Evolutionary conservation across 2,113 vertebrate species (phyloP), one percentile per base, ranked within the genome.

Genomic region (Nycticorax nycticorax): DNA sequence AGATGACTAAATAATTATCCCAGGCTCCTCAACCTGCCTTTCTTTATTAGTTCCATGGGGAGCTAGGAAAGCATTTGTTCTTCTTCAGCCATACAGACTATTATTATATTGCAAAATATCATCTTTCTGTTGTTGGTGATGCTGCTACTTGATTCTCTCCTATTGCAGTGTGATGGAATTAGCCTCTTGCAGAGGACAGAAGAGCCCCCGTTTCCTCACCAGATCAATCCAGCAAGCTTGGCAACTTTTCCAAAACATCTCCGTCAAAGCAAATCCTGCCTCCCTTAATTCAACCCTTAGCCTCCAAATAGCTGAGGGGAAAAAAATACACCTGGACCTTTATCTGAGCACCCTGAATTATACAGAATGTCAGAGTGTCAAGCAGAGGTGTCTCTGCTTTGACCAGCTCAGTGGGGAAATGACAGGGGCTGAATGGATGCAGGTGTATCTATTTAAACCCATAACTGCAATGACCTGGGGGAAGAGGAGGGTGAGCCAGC

Each of bases 1-100:
- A 97, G 89, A 97, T 93, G 67, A 95, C 96, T 97, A 98, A 98
- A 98, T 98, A 98, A 98, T 98, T 97, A 98, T 97, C 94, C 95
- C 76, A 95, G 89, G 90, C 85, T 97, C 77, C 76, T 93, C 73
- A 92, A 96, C 92, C 94, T 96, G 88, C 91, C 92, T 97, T 96
- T 97, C 74, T 97, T 98, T 95, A 98, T 97, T 97, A 96, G 97
- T 97, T 97, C 97, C 93, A 73, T 37, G 14, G 97, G 97, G 98
- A 98, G 81, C 88, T 68, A 89, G 59, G 73, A 95, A 94, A 97
- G 92, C 86, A 96, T 97, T 97, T 97, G 94, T 95, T 98, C 95
- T 96, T 96, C 96, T 97, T 97, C 90, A 97, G 94, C 88, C 78
- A 82, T 87, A 96, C 93, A 96, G 97, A 92, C 96, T 95, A 96